Evolutionary conservation across 2,113 vertebrate species (phyloP).

Genomic region (Toxostoma redivivum): DNA sequence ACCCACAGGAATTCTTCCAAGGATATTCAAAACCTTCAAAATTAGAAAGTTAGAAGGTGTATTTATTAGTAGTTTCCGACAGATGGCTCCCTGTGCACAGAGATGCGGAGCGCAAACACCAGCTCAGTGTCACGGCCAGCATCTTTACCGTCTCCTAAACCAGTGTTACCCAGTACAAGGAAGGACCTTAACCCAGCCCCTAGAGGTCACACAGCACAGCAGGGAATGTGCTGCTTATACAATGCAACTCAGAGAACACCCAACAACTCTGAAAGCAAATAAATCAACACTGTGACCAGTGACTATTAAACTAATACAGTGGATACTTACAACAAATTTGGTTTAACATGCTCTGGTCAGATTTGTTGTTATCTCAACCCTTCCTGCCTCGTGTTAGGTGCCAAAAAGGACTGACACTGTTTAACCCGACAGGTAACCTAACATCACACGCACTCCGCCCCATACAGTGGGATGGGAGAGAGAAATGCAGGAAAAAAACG

Average conservation of each 20-base stretch:
- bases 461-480: neutral
- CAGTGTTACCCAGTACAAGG: neutral
- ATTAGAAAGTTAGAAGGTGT: neutral
- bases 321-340: neutral
- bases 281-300: neutral
- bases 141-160: neutral
- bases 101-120: neutral
- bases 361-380: neutral
- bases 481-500: neutral
- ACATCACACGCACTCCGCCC: rapidly evolving
- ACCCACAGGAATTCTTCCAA: neutral
- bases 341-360: neutral
- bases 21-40: neutral
- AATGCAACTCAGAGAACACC: rapidly evolving
- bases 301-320: neutral
- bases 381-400: neutral
- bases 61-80: neutral
- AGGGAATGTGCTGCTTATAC: neutral
- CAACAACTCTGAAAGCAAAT: neutral
- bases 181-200: neutral
- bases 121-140: neutral
- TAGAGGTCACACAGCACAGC: neutral
- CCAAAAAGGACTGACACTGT: neutral
- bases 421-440: neutral
- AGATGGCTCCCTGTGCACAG: neutral